Evolutionary conservation across 2,113 vertebrate genomes (phyloP), one percentile per base, ranked within the genome.

Genomic region (Cephalopholis sonnerati): DNA sequence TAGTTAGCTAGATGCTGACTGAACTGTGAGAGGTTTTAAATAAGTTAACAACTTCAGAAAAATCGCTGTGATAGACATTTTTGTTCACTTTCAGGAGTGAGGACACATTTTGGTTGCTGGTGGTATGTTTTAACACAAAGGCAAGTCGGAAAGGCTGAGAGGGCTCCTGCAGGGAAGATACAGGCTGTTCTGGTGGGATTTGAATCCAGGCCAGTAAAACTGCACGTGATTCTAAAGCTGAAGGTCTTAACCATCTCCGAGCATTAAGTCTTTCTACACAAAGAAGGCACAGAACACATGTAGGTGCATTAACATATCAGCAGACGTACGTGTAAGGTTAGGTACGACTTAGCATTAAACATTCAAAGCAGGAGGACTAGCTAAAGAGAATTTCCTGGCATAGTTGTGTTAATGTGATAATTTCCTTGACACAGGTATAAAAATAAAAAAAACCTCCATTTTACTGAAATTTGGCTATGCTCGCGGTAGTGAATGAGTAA

Each of bases 1-100:
- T 41, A 55, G 61, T 57, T 29, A 22, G 10, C 74, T 39, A 50
- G 16, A 74, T 68, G 79, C 76, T 86, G 83, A 88, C 81, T 68
- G 58, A 86, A 65, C 58, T 15, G 20, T 69, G 25, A 44, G 12
- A 2, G 20, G 15, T 58, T 64, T 59, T 85, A 67, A 72, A 62
- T 66, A 69, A 76, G 18, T 74, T 78, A 69, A 50, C 44, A 20
- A 41, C 32, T 50, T 53, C 7, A 57, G 59, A 50, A 58, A 76
- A 44, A 24, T 73, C 32, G 58, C 75, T 80, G 57, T 24, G n/a
- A 27, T 65, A 39, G 3, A 75, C 48, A 59, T 57, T 77, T 83
- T 61, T 74, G 55, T 58, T 74, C 32, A 55, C 59, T 77, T 83
- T 75, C 57, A 68, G 36, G 24, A 71, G 46, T 15, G 20, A 46